Conservation (phyloP, 2,888 invertebrate species). For the Thymelicus acteon region DNA sequence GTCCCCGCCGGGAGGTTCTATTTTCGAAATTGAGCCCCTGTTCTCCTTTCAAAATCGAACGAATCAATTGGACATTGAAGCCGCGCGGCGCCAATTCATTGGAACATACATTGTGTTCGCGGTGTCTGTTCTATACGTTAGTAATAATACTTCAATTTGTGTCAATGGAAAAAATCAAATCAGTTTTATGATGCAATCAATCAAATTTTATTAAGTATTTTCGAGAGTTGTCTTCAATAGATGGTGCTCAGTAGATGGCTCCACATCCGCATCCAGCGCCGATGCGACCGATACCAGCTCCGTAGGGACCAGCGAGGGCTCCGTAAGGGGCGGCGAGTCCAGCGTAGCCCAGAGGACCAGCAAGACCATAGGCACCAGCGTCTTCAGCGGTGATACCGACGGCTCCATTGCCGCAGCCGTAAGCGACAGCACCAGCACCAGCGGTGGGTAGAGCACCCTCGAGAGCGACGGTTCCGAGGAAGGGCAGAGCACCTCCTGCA, state of each 20-base stretch:
- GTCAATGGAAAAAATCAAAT: not conserved
- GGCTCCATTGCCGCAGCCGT: slow-evolving; percentile 50
- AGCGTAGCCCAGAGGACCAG: slow-evolving; percentile 35
- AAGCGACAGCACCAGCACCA: slow-evolving; percentile 48
- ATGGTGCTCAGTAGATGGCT: not conserved
- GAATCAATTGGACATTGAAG: too few species aligned
- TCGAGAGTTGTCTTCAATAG: not conserved
- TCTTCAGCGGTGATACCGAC: slow-evolving; percentile 41
- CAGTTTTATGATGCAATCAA: not conserved
- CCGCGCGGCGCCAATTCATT: too few species aligned
- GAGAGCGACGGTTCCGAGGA: slow-evolving; percentile 18
- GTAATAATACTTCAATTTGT: too few species aligned
- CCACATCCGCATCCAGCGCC: slow-evolving; percentile 15
- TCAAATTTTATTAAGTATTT: not conserved
- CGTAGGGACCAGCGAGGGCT: slow-evolving; percentile 34
- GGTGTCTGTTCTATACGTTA: too few species aligned
- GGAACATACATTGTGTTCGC: too few species aligned
- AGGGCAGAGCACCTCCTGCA: slow-evolving; percentile 10
- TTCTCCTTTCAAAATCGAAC: too few species aligned
- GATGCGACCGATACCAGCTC: slow-evolving; percentile 43
- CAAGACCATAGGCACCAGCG: not conserved
- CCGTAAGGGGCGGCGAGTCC: slow-evolving; percentile 49
- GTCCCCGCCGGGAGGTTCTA: too few species aligned
- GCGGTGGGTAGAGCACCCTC: slow-evolving; percentile 9
- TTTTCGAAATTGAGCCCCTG: too few species aligned